A percentile compares a stretch with the other conserved stretches of the same genome.
Conservation (phyloP, 2,797 vertebrate species). For the Lepilemur septentrionalis region DNA sequence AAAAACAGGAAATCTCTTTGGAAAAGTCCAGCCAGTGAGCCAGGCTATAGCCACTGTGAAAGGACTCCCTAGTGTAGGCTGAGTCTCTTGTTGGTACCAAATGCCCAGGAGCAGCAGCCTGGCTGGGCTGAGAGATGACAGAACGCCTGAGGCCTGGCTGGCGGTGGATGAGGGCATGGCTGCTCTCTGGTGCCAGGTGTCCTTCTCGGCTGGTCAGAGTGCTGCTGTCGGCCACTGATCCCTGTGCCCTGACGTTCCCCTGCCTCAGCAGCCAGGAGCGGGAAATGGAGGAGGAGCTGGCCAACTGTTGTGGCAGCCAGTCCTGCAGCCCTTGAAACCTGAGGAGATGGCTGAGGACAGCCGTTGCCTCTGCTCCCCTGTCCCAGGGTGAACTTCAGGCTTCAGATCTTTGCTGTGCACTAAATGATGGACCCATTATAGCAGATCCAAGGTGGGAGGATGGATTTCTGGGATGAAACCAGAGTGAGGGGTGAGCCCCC, state of each 20-base stretch:
- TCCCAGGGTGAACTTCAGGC: not conserved
- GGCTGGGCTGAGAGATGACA: not conserved
- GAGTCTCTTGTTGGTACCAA: not conserved
- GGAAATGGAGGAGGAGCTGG: not conserved
- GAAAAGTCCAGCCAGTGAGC: not conserved
- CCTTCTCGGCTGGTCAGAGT: not conserved
- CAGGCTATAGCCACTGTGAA: not conserved
- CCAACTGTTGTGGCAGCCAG: not conserved
- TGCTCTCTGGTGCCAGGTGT: not conserved
- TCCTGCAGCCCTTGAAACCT: slow-evolving; percentile 25
- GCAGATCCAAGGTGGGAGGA: not conserved
- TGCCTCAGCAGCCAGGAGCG: not conserved
- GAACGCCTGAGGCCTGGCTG: not conserved
- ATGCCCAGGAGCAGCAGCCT: not conserved
- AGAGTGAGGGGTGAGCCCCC: too few relatives aligned
- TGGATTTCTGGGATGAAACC: not conserved
- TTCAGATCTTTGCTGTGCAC: not conserved
- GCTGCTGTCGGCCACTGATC: not conserved
- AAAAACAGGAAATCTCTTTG: not conserved
- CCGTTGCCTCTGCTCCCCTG: not conserved
- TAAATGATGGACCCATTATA: not conserved
- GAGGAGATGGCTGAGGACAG: slow-evolving; percentile 31
- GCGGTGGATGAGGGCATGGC: not conserved
- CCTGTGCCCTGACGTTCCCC: not conserved
- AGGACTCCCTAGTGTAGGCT: not conserved